Percentiles rank a stretch among this genome's conserved stretches.
Conservation (phyloP, 2,888 invertebrate species). For the Brachypterus glaber region DNA sequence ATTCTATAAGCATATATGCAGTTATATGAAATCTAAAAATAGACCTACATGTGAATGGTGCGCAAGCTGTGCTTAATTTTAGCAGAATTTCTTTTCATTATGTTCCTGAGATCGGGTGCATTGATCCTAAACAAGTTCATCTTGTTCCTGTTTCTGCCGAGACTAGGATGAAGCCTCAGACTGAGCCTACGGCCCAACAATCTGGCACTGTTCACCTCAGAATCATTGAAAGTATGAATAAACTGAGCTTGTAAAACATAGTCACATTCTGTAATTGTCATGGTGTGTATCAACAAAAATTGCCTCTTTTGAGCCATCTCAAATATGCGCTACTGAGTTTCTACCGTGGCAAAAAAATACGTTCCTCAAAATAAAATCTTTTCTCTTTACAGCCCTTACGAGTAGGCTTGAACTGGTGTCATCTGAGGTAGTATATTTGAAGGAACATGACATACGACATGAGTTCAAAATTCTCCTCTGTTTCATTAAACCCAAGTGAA, state of each 20-base stretch:
- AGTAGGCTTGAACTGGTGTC: conserved; percentile 36
- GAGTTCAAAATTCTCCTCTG: conserved; percentile 20
- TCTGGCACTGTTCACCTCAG: conserved; percentile 24
- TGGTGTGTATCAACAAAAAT: conserved; percentile 40
- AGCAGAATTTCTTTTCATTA: conserved; percentile 34
- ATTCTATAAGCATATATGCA: no score
- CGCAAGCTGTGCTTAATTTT: conserved; percentile 37
- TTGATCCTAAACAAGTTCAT: conserved; percentile 25
- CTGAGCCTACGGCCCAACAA: conserved; percentile 32
- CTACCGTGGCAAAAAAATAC: conserved; percentile 36
- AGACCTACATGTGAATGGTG: conserved; percentile 37
- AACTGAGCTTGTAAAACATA: conserved; percentile 40
- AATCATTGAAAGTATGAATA: conserved; percentile 35
- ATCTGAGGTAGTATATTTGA: conserved; percentile 36
- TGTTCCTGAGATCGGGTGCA: conserved; percentile 28
- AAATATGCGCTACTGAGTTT: conserved; percentile 33
- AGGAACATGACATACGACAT: conserved; percentile 24
- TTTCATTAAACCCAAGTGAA: conserved; percentile 26
- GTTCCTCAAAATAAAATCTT: conserved; percentile 26
- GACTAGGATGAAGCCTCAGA: conserved; percentile 29
- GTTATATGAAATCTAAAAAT: no score
- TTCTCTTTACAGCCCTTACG: conserved; percentile 35
- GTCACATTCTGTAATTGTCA: conserved; percentile 40
- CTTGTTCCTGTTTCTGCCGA: conserved; percentile 28
- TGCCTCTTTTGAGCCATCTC: conserved; percentile 17